Base-by-base conservation (phyloP, 2,797 vertebrate genomes). In the Remorina albescens region DNA sequence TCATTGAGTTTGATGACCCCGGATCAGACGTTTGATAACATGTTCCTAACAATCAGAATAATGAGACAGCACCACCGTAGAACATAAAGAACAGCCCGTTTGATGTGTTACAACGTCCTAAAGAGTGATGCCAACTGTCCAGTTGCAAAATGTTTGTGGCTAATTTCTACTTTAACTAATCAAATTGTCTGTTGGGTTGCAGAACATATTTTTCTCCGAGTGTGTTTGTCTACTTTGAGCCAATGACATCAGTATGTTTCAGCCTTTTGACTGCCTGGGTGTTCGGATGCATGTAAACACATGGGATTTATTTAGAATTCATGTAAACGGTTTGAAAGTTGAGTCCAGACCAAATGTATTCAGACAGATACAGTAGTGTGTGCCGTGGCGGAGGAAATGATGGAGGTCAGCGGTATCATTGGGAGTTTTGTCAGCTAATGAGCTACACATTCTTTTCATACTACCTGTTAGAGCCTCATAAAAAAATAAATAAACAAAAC, bases 121-220 rank as follows among this genome's bases (percentile, higher is more conserved):
- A 25, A 44, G 10, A 55, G n/a, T 9, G 8, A 42, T 41, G 32
- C 30, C 21, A 74, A 66, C 32, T 13, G 4, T 37, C 50, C 39
- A 34, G 30, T 66, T 56, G 10, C 46, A 42, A 10, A 21, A 62
- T 63, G 47, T 64, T 46, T 21, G 19, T 34, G 37, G 5, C 53
- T 72, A 44, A 72, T 30, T 32, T 51, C 32, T 71, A 54, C 58
- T 73, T 70, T 53, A 61, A 61, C 41, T 70, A 70, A 81, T 81
- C 63, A 71, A 54, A 71, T 36, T 25, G 44, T 53, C 12, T 67
- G 25, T 51, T 6, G 19, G 56, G 30, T 37, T 66, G 30, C 41
- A 19, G 37, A 55, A 21, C 58, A 34, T 42, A 2, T 42, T 54
- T 75, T 41, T 25, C 30, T 55, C 8, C 25, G 39, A 26, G 5